A percentile compares a stretch with the other conserved stretches of the same genome.
These are phyloP conservation scores for Etheostoma perlongum DNA, from an alignment of 2,797 vertebrate species.

Conservation along the genomic window DNA sequence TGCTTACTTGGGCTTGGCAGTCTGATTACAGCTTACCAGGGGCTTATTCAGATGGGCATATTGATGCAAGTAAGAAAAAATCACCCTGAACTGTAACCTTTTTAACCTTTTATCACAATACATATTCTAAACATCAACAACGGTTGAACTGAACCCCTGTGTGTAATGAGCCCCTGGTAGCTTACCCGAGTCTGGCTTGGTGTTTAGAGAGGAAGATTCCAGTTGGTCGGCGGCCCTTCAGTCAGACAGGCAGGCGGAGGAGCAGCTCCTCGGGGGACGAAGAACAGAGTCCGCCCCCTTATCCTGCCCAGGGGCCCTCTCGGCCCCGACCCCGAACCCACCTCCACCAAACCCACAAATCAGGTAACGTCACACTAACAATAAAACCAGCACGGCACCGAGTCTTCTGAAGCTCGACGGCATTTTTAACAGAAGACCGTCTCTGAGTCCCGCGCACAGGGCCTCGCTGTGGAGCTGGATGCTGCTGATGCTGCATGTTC, in stretches of 20 bases:
- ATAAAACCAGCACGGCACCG: slow-evolving; percentile 32
- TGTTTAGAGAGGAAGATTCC: slow-evolving; percentile 98
- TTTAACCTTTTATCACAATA: slow-evolving; percentile 47
- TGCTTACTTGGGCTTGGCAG: slow-evolving; percentile 51
- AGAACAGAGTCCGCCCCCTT: slow-evolving; percentile 93
- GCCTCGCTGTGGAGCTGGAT: slow-evolving; percentile 42
- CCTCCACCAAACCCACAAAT: slow-evolving; percentile 91
- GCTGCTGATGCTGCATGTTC: slow-evolving; percentile 58
- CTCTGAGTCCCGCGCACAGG: slow-evolving; percentile 7
- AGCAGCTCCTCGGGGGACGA: slow-evolving; percentile 94
- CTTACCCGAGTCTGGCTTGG: slow-evolving; percentile 94
- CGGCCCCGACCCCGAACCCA: slow-evolving; percentile 88
- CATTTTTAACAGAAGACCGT: slow-evolving; percentile 15
- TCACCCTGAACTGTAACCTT: slow-evolving; percentile 36
- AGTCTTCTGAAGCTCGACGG: slow-evolving; percentile 10
- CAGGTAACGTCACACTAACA: slow-evolving; percentile 86
- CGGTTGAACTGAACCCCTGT: slow-evolving; percentile 49
- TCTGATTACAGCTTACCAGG: slow-evolving; percentile 62
- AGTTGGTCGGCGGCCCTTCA: slow-evolving; percentile 93
- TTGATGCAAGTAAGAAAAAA: slow-evolving; percentile 8
- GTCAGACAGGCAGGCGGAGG: slow-evolving; percentile 92
- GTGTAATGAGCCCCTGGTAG: slow-evolving; percentile 75
- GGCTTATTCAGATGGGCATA: slow-evolving; percentile 59
- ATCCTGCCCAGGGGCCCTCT: slow-evolving; percentile 86
- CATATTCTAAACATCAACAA: slow-evolving; percentile 18